Percentiles rank a stretch among this genome's conserved stretches.
phyloP scores from a whole-genome alignment of 2,797 vertebrate genomes.

The Erethizon dorsatum region DNA sequence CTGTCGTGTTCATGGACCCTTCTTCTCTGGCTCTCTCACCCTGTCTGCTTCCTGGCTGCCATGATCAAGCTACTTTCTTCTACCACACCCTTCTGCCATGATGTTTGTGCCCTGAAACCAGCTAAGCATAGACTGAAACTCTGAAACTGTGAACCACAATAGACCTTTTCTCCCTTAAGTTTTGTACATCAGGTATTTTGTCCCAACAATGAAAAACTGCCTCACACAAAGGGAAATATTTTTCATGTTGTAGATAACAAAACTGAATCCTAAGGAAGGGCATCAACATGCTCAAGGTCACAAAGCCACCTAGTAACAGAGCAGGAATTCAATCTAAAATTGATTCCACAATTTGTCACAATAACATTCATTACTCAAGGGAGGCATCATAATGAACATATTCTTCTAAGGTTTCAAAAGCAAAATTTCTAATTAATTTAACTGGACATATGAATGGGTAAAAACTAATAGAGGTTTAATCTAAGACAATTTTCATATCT shows the following conservation, averaged over 20 bases:
- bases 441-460: neutral
- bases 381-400: neutral
- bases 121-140: neutral
- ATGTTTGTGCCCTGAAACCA: neutral
- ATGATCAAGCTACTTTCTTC: neutral
- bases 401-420: constrained; percentile 25
- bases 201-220: neutral
- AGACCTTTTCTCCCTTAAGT: neutral
- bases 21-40: neutral
- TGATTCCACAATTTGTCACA: neutral
- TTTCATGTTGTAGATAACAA: neutral
- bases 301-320: neutral
- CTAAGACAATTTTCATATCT: constrained; percentile 28
- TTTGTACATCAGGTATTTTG: neutral
- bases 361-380: neutral
- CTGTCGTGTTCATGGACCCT: neutral
- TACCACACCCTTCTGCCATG: neutral
- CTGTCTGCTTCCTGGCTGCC: neutral
- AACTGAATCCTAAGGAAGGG: neutral
- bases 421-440: constrained; percentile 52
- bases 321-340: neutral
- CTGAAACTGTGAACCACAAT: neutral
- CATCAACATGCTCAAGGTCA: neutral
- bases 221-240: neutral
- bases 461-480: neutral